phyloP scores from a whole-genome alignment of 2,888 invertebrate genomes.

The Dorcus parallelipipedus region DNA sequence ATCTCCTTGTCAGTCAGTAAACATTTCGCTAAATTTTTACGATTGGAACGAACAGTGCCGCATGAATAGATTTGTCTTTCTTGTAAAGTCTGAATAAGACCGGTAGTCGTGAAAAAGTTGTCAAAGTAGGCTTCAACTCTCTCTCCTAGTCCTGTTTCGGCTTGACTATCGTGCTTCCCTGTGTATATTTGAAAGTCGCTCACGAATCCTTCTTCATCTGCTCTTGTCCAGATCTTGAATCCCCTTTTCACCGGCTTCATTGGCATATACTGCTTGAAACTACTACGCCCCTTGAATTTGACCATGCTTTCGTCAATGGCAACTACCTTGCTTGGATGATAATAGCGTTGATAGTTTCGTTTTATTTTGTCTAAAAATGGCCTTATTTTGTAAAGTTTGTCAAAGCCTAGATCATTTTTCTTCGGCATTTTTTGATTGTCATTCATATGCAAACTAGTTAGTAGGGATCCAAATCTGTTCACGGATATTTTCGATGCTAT shows the following conservation, averaged over 20 bases:
- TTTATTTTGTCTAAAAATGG: background rate
- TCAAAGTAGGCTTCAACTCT: too few relatives aligned
- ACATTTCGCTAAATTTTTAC: too few relatives aligned
- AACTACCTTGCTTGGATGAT: conserved; percentile 12
- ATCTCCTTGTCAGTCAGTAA: too few relatives aligned
- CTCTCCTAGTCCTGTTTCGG: too few relatives aligned
- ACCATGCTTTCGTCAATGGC: background rate
- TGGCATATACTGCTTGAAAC: background rate
- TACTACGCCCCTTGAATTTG: background rate
- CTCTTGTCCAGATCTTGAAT: conserved; percentile 30
- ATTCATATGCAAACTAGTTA: conserved; percentile 26
- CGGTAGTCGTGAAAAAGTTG: too few relatives aligned
- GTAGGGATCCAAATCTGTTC: conserved; percentile 24
- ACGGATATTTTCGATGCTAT: conserved; percentile 19
- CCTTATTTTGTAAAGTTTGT: conserved; percentile 26
- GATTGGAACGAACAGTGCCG: too few relatives aligned
- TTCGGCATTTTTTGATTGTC: conserved; percentile 23
- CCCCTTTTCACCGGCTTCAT: background rate
- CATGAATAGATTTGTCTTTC: too few relatives aligned
- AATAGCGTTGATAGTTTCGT: conserved; percentile 17
- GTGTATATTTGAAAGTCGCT: conserved; percentile 33
- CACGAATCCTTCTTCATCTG: conserved; percentile 28
- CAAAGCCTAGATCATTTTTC: conserved; percentile 19
- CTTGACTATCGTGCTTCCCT: conserved; percentile 26
- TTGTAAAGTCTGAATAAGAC: too few relatives aligned